Evolutionary conservation across 2,113 vertebrate genomes (phyloP).

Genomic region (Ochotona princeps): DNA sequence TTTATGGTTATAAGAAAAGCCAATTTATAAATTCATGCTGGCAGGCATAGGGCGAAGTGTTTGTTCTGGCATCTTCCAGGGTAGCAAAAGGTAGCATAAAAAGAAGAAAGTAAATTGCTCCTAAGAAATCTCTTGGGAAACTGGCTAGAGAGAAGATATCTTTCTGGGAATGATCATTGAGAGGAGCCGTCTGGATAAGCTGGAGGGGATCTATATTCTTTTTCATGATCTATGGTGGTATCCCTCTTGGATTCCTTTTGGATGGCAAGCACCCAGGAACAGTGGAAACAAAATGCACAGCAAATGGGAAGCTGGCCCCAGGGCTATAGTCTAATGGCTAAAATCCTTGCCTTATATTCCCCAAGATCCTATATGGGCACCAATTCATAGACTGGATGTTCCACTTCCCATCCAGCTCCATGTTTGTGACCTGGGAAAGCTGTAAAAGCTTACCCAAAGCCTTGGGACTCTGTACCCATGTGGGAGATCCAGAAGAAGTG

Average conservation of each 20-base stretch:
- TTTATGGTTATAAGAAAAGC: slow-evolving; percentile 28
- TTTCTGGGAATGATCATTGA: neutral
- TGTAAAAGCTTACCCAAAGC: too few species aligned
- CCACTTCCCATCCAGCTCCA: too few species aligned
- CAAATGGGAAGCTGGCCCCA: neutral
- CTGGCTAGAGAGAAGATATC: neutral
- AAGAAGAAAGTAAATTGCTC: slow-evolving; percentile 18
- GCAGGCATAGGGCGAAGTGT: neutral
- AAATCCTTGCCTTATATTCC: too few species aligned
- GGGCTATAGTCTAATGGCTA: too few species aligned
- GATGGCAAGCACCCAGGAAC: neutral
- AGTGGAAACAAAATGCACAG: neutral
- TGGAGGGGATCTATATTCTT: neutral
- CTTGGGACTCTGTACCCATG: too few species aligned
- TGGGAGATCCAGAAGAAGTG: too few species aligned
- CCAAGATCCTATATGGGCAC: too few species aligned
- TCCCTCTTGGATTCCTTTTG: neutral
- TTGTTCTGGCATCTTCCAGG: slow-evolving; percentile 2
- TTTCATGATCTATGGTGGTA: neutral
- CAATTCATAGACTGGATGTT: too few species aligned
- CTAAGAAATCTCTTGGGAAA: slow-evolving; percentile 19
- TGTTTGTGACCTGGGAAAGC: too few species aligned
- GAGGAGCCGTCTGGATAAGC: neutral
- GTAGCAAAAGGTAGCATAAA: neutral
- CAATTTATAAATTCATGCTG: neutral